Base-by-base conservation (phyloP, 2,797 vertebrate genomes). In the Gymnocypris eckloni region DNA sequence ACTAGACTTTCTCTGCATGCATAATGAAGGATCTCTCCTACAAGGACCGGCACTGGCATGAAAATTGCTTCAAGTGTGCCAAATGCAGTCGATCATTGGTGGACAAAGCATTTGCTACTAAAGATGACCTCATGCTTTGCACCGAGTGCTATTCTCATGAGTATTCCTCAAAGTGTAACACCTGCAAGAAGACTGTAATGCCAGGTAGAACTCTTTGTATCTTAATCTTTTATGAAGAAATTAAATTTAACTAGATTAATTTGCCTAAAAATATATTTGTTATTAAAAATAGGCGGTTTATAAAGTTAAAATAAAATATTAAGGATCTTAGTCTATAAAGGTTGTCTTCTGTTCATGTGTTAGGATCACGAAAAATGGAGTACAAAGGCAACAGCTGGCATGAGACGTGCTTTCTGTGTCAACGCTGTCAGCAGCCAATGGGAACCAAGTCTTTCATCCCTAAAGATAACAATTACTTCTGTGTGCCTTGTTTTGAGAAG, bases 361-460 rank as follows among this genome's bases (percentile, higher is more conserved):
- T 92, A 99, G 98, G 98, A 91, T 98, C 98, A 78, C 97, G 98
- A 87, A 99, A 99, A 96, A 98, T 99, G 96, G 98, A 99, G 93
- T 98, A 98, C 93, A 97, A 98, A 91, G 98, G 97, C 87, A 97
- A 96, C 90, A 98, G 95, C 94, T 99, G 98, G 98, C 98, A 99
- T 86, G 98, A 99, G 95, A 97, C 97, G 78, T 99, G 98, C 91
- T 98, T 99, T 25, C 94, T 98, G 91, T 99, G 98, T 90, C 95
- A 98, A 90, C 95, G 96, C 80, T 99, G 98, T 90, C 96, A 84
- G 87, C 97, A 98, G 73, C 98, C 98, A 82, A 93, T 99, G 92
- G 98, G 97, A 95, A 98, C 96, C 80, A 97, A 98, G 91, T 97
- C 97, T 90, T 93, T 99, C 93, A 97, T 99, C 94, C 97, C 97